These are phyloP conservation scores for Acromyrmex charruanus DNA, from an alignment of 1,140 invertebrate genomes.

Conservation along the genomic window DNA sequence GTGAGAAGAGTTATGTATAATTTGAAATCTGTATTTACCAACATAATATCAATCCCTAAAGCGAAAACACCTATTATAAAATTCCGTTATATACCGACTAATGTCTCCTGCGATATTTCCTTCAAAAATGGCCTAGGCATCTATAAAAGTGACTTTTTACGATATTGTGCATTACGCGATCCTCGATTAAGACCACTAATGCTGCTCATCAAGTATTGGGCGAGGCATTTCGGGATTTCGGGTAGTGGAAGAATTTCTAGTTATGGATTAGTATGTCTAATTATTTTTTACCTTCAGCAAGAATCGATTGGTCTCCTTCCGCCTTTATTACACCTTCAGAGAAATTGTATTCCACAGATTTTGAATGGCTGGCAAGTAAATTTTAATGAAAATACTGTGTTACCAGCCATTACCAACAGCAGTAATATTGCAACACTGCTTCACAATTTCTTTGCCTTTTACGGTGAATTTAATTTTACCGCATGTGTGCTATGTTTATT, in stretches of 20 bases:
- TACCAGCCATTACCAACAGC: conserved; percentile 64
- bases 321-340: conserved; percentile 82
- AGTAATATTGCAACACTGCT: conserved; percentile 85
- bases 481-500: conserved; percentile 87
- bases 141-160: conserved; percentile 89
- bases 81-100: conserved; percentile 87
- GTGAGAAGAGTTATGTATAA: conserved; percentile 85
- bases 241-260: conserved; percentile 87
- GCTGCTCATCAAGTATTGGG: conserved; percentile 91
- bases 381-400: conserved; percentile 77
- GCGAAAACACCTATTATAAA: conserved; percentile 92
- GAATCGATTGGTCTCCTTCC: conserved; percentile 83
- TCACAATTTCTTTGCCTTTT: conserved; percentile 88
- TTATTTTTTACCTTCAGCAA: conserved; percentile 90
- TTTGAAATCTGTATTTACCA: conserved; percentile 84
- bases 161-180: conserved; percentile 88
- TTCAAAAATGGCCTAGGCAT: conserved; percentile 90
- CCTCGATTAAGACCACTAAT: conserved; percentile 87
- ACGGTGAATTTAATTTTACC: conserved; percentile 86
- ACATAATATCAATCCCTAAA: conserved; percentile 88
- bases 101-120: conserved; percentile 89
- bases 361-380: conserved; percentile 86
- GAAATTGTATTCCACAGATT: conserved; percentile 69
- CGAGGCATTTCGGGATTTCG: conserved; percentile 87
- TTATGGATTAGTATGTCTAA: conserved; percentile 88